Evolutionary conservation across 2,113 vertebrate species (phyloP), one percentile per base, ranked within the genome.

Genomic region (Choloepus hoffmanni): DNA sequence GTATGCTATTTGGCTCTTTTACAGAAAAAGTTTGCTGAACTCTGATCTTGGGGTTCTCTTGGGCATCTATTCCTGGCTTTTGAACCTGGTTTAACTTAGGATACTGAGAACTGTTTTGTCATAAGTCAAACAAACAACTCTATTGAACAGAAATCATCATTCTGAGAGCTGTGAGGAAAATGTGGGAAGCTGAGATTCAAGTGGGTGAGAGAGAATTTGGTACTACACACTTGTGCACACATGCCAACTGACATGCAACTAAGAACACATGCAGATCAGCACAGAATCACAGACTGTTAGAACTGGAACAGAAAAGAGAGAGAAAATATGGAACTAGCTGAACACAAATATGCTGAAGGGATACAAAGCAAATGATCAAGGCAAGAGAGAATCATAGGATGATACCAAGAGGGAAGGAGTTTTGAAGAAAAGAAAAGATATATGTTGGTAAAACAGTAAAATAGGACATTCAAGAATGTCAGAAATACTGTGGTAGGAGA

Each of bases 51-150:
- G 43, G 33, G 1, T 6, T 13, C 1, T 73, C 30, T 76, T 74
- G 43, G 40, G 23, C 26, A 77, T 68, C 26, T 55, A n/a, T 70
- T 65, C 58, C 68, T 63, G 24, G 21, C 67, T 93, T 90, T 91
- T 77, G 90, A 89, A 88, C 23, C 50, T 67, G 9, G 28, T 45
- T 95, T 97, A 43, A 74, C 13, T 58, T 92, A 48, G 4, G 14
- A 23, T 53, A 63, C 50, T 65, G 33, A 55, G 70, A 78, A 89
- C 58, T 48, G 3, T 83, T 85, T 85, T 79, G 78, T 26, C 62
- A 4, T 77, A 70, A 74, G 16, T 79, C 58, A 65, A 55, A 36
- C 36, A 36, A 2, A 76, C 70, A 83, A 53, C 72, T 91, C 24
- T 40, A 0, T 26, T 53, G 8, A 79, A 50, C 73, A 96, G 45